Conservation (phyloP, 2,797 vertebrate genomes). For the Tapirus indicus region DNA sequence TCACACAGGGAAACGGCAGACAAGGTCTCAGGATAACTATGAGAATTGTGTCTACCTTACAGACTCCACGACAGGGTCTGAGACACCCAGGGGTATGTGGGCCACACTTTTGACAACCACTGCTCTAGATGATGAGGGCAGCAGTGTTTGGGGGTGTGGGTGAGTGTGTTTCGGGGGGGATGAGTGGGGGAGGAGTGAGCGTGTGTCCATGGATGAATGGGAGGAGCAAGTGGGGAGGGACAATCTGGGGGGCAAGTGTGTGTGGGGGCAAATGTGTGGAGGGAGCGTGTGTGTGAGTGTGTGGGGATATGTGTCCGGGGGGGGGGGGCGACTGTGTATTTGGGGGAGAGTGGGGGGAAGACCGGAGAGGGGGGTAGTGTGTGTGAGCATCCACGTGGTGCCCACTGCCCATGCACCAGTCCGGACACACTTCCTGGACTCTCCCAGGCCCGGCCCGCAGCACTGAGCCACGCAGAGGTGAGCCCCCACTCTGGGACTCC, state of each 20-base stretch:
- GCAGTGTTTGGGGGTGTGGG: no score
- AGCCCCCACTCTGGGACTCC: no score
- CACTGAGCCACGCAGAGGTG: background rate
- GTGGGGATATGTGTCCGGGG: no score
- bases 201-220: background rate
- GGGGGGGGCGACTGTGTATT: no score
- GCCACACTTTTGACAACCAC: background rate
- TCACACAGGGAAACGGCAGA: background rate
- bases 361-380: no score
- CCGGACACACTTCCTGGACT: background rate
- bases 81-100: background rate
- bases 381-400: background rate
- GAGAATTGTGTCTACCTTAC: fast-evolving
- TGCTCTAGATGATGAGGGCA: background rate
- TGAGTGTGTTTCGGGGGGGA: background rate
- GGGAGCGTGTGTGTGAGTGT: background rate
- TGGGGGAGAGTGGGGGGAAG: no score
- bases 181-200: background rate
- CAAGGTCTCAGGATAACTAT: fast-evolving
- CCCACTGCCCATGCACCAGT: fast-evolving
- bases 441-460: no score
- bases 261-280: no score
- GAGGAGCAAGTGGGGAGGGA: no score
- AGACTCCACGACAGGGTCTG: background rate
- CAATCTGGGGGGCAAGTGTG: no score